A percentile compares a stretch with the other conserved stretches of the same genome.
These are phyloP conservation scores for Muschampia plurimacula DNA, from an alignment of 2,888 invertebrate genomes.

Conservation along the genomic window DNA sequence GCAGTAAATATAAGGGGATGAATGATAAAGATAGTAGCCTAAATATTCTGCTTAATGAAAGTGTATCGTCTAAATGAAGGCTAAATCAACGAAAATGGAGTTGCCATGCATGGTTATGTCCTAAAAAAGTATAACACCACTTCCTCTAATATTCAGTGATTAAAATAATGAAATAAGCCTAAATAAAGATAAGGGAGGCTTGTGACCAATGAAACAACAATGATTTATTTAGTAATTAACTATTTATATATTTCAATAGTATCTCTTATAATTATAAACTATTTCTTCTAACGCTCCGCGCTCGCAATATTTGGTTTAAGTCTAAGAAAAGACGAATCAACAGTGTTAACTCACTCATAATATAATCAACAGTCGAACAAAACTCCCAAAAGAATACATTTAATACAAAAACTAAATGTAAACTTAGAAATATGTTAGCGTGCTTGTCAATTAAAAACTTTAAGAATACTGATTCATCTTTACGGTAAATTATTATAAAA, in stretches of 20 bases:
- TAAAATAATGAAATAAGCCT: background rate
- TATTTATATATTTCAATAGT: conserved; percentile 85
- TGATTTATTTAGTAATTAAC: conserved; percentile 68
- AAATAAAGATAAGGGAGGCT: background rate
- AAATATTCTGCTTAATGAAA: too few species aligned
- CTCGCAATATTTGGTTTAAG: conserved; percentile 83
- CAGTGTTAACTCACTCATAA: conserved; percentile 70
- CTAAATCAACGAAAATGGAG: too few species aligned
- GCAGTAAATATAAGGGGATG: too few species aligned
- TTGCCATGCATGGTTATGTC: too few species aligned
- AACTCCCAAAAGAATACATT: conserved; percentile 75
- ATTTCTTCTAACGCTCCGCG: conserved; percentile 82
- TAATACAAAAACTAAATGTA: conserved; percentile 71
- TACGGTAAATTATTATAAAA: conserved; percentile 58
- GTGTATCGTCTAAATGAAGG: too few species aligned
- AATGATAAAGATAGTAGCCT: too few species aligned
- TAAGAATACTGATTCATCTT: conserved; percentile 64
- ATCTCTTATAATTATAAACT: conserved; percentile 81
- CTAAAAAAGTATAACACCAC: too few species aligned
- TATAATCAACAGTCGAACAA: conserved; percentile 78
- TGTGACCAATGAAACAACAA: conserved; percentile 53
- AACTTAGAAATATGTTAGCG: conserved; percentile 71
- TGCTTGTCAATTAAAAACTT: conserved; percentile 63
- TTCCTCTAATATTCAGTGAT: background rate
- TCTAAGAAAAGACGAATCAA: conserved; percentile 82